Evolutionary conservation across 92 coral and sea anemone genomes (phyloP), one percentile per base, ranked within the genome.

Genomic region (Zoanthus solanderi): DNA sequence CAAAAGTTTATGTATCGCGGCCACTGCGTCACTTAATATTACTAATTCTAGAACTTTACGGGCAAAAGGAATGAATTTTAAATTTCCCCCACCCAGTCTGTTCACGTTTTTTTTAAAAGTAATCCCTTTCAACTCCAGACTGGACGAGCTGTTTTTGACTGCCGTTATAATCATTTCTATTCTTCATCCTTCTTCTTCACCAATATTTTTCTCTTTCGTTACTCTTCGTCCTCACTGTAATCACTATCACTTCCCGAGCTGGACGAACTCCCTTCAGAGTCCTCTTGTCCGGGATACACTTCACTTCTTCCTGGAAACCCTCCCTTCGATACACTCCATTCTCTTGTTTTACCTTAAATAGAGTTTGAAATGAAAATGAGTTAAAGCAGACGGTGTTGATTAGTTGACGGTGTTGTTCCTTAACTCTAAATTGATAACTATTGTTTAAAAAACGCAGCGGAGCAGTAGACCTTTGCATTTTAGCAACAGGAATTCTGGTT

Each of bases 161-260:
- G 42, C 42, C 2, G 42, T 34, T 34, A 34, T 34, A 34, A 23
- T 23, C 80, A 50, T 46, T 12, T 5, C 63, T 17, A n/a, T 9
- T 8, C 60, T 23, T 5, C 30, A 11, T 32, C 80, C 1, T 11
- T 54, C 31, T 30, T 15, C 18, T 63, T 18, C 63, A 6, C 15
- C 9, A 11, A 30, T 7, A 11, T 15, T 8, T 28, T 9, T 8
- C 44, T 80, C 14, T 46, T 8, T 50, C 56, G 71, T 65, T 50
- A 85, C 71, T 71, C 81, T 54, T 78, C 90, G 44, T 92, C 95
- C 42, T 91, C 93, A 69, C 95, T 94, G 58, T 90, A 91, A 77
- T 93, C 95, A 72, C 95, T 93, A 13, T 89, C 98, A 91, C 94
- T 94, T 57, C 83, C 95, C 1, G 92, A 85, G 5, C 94, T 95